phyloP scores from a whole-genome alignment of 1,140 invertebrate species.

The Cotesia chilonis region DNA sequence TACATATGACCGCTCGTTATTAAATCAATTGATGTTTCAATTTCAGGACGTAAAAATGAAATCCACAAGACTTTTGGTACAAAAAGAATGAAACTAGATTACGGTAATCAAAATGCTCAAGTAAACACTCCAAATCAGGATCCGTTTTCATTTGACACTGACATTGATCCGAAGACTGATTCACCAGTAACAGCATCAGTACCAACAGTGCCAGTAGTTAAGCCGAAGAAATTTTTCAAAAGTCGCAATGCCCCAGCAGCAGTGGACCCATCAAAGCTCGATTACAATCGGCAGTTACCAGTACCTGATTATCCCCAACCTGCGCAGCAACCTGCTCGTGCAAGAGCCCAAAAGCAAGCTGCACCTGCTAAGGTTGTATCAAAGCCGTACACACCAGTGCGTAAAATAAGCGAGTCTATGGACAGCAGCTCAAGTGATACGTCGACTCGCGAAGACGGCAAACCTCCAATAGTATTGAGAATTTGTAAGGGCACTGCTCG shows the following conservation, averaged over 20 bases:
- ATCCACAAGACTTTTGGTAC: slow-evolving; percentile 50
- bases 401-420: slow-evolving; percentile 47
- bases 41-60: slow-evolving; percentile 56
- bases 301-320: slow-evolving; percentile 60
- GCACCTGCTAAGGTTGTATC: slow-evolving; percentile 40
- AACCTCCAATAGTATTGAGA: slow-evolving; percentile 74
- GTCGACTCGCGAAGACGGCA: slow-evolving; percentile 60
- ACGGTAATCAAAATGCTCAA: slow-evolving; percentile 59
- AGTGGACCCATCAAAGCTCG: slow-evolving; percentile 47
- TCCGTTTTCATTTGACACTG: slow-evolving; percentile 62
- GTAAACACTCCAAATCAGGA: slow-evolving; percentile 50
- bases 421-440: slow-evolving; percentile 41
- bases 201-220: slow-evolving; percentile 56
- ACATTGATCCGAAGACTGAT: slow-evolving; percentile 53
- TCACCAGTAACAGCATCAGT: slow-evolving; percentile 44
- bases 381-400: slow-evolving; percentile 40
- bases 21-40: background rate
- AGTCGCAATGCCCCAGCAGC: slow-evolving; percentile 74
- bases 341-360: slow-evolving; percentile 44
- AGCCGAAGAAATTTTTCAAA: slow-evolving; percentile 92
- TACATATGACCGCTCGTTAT: background rate
- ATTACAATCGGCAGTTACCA: slow-evolving; percentile 61
- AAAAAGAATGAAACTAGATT: slow-evolving; percentile 60
- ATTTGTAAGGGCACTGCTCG: slow-evolving; percentile 74
- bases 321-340: slow-evolving; percentile 48